phyloP scores from a whole-genome alignment of 2,113 vertebrate genomes.

The Syngnathus typhle region DNA sequence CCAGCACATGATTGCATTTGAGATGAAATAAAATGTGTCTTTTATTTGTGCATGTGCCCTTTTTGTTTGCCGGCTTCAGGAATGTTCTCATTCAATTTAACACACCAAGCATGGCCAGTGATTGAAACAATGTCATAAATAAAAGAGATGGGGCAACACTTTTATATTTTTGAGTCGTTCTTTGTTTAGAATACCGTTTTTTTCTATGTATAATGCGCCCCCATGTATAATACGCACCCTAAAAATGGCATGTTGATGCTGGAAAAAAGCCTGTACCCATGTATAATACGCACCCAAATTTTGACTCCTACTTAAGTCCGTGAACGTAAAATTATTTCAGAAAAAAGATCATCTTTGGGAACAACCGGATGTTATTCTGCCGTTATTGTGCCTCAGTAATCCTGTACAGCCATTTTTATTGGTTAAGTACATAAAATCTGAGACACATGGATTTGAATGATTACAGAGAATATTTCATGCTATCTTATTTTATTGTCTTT shows the following conservation, averaged over 20 bases:
- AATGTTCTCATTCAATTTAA: constrained; percentile 29
- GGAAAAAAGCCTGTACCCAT: too few relatives aligned
- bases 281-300: too few relatives aligned
- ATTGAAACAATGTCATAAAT: constrained; percentile 9
- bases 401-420: constrained; percentile 27
- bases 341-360: too few relatives aligned
- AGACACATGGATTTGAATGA: not conserved
- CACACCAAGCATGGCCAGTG: constrained; percentile 1
- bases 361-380: too few relatives aligned
- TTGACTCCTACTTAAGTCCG: too few relatives aligned
- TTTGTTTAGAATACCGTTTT: too few relatives aligned
- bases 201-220: too few relatives aligned
- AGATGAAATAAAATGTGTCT: constrained; percentile 9
- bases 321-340: too few relatives aligned
- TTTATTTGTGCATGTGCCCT: not conserved
- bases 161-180: not conserved
- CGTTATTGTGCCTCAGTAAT: too few relatives aligned
- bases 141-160: constrained; percentile 1
- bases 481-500: not conserved
- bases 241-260: too few relatives aligned
- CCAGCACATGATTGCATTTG: not conserved
- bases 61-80: constrained; percentile 18
- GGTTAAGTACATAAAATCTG: constrained; percentile 12
- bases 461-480: not conserved
- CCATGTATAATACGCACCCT: too few relatives aligned